Conservation (phyloP, 2,797 vertebrate species). For the Enteromius viviparus region DNA sequence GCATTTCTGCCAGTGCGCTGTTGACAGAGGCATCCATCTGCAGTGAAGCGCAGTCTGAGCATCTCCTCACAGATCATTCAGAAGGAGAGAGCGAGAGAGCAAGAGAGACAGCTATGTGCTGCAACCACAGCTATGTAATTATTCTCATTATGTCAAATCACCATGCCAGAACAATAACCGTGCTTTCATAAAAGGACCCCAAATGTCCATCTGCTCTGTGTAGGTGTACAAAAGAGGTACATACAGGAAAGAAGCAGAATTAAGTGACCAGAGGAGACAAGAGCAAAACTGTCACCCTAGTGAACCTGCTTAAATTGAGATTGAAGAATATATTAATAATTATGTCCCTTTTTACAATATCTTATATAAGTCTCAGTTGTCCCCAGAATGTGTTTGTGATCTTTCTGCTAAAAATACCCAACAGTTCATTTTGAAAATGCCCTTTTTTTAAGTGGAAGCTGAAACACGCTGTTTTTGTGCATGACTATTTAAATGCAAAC, state of each 20-base stretch:
- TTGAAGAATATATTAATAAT: neutral
- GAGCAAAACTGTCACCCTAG: neutral
- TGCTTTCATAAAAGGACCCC: constrained; percentile 48
- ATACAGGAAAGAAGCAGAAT: constrained; percentile 21
- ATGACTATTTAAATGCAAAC: neutral
- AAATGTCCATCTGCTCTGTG: constrained; percentile 49
- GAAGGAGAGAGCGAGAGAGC: constrained; percentile 23
- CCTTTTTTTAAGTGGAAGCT: neutral
- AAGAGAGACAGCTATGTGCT: constrained; percentile 29
- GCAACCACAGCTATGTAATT: constrained; percentile 60
- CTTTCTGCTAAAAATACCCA: neutral
- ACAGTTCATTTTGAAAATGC: neutral
- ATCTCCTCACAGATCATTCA: constrained; percentile 44
- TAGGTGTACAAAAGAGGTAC: constrained; percentile 29
- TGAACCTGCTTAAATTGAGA: neutral
- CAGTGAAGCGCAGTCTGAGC: constrained; percentile 43
- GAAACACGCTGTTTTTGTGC: neutral
- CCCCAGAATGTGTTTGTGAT: neutral
- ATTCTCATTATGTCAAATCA: constrained; percentile 65
- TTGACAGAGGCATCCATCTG: constrained; percentile 58
- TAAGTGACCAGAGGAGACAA: neutral
- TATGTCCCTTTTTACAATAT: neutral
- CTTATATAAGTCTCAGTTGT: neutral
- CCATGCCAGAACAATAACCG: constrained; percentile 57
- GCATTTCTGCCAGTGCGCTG: constrained; percentile 47